Evolutionary conservation across 2,888 invertebrate species (phyloP), one percentile per base, ranked within the genome.

Genomic region (Netelia fuscicornis): DNA sequence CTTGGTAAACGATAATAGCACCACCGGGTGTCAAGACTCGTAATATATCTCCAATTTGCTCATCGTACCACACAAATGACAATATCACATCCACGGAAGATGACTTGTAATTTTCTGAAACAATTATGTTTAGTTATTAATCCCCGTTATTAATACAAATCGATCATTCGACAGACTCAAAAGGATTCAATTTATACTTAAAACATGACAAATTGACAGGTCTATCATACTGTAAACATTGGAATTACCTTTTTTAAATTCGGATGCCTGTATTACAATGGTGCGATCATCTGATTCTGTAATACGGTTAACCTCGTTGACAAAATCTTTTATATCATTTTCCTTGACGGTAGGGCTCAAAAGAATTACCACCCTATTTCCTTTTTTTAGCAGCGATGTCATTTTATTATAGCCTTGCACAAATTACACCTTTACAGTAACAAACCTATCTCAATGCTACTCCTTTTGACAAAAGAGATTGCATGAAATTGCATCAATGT

Each of bases 1-100:
- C 92, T 88, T 96, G 95, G 84, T 94, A 94, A 25, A 96, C 87
- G 74, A 96, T 91, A 5, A 97, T 86, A 89, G 93, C 95, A 11
- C 97, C 97, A 83, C 94, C 95, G 0, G 96, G 96, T 91, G 96
- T 96, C 5, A 97, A 94, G 20, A 96, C 90, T 89, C 95, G 95
- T 23, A 97, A 91, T 20, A 95, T 92, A 86, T 96, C 94, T 25
- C 95, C 94, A 74, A 96, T 93, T 20, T 96, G 83, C 20, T 92
- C 91, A 77, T 91, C 85, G 84, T 93, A 90, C 93, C 95, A 90
- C 84, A 93, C 86, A 93, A 95, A 87, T 5, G 90, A 96, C 78
- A 97, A 87, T 86, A 97, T 94, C 0, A 95, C 92, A 89, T 97
- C 96, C 89, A 96, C 96, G 0, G 95, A 94, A 0, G 96, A 96